Evolutionary conservation across 1,140 invertebrate species (phyloP).

Genomic region (Marisa cornuarietis): DNA sequence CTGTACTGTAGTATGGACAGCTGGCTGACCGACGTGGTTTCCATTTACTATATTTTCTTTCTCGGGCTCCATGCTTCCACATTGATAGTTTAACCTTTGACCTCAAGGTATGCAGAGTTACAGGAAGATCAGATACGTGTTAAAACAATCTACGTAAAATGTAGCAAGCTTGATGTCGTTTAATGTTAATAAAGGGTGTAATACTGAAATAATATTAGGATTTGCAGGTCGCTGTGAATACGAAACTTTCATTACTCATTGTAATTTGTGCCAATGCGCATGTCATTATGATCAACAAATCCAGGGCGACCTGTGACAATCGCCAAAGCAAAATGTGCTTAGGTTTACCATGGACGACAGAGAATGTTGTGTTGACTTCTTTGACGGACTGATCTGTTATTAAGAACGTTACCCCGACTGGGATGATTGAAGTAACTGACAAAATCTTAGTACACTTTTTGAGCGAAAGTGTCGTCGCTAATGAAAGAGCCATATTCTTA

Average conservation of each 20-base stretch:
- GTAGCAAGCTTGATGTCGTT: too few species aligned
- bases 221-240: neutral
- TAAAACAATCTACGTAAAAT: too few species aligned
- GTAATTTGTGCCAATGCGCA: conserved; percentile 41
- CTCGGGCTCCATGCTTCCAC: too few species aligned
- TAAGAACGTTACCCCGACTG: neutral
- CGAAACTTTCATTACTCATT: conserved; percentile 11
- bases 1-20: too few species aligned
- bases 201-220: neutral
- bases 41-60: too few species aligned
- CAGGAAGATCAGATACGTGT: too few species aligned
- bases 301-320: conserved; percentile 31
- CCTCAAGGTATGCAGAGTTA: too few species aligned
- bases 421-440: neutral
- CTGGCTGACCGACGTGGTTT: too few species aligned
- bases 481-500: conserved; percentile 52
- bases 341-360: neutral
- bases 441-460: neutral
- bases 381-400: too few species aligned
- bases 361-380: too few species aligned
- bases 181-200: neutral
- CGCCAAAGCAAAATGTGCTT: conserved; percentile 7
- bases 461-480: conserved; percentile 14
- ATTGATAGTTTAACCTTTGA: too few species aligned
- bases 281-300: conserved; percentile 53